Base-by-base conservation (phyloP, 2,888 invertebrate genomes). In the Nomada goodeniana region DNA sequence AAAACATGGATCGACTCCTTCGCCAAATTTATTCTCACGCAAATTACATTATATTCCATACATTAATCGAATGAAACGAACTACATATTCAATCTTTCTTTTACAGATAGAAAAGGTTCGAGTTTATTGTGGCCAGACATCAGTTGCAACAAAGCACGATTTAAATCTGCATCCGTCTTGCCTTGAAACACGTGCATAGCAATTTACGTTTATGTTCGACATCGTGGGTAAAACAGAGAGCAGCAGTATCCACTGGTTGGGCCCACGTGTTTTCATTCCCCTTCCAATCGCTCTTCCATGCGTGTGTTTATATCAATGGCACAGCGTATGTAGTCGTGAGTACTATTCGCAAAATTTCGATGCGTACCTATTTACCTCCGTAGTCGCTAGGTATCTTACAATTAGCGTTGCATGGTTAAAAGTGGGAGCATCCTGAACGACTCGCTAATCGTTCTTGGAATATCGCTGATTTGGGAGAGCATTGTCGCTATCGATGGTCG, bases 211-310 rank as follows among this genome's bases (percentile, higher is more conserved):
- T 26, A 4, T 4, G 44, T 15, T 47, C 3, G 18, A 5, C 5
- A 5, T 47, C 18, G 60, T 52, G 44, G 59, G 15, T 9, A 65
- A 76, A 69, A 44, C 53, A 36, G 36, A 36, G 36, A 36, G 36
- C 36, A 36, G 36, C 36, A 7, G 36, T 36, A 36, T 36, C 36
- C 36, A 36, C 36, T 7, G 36, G 36, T 7, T 7, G 36, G 36
- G 36, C 1, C 7, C 36, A 1, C 36, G 7, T 36, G 36, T 36
- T 36, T 36, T 0, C 36, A 36, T 36, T 7, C 36, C 36, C 36
- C 36, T 36, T 36, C 36, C 36, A 36, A 7, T 36, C 36, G 36
- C 7, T 1, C 36, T 36, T 36, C 36, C 36, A 36, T 7, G 36
- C 36, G 36, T 36, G 7, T 7, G 36, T 36, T 7, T 36, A 36